A percentile compares a stretch with the other conserved stretches of the same genome.
Conservation (phyloP, 1,140 invertebrate species). For the Heliothis virescens region DNA sequence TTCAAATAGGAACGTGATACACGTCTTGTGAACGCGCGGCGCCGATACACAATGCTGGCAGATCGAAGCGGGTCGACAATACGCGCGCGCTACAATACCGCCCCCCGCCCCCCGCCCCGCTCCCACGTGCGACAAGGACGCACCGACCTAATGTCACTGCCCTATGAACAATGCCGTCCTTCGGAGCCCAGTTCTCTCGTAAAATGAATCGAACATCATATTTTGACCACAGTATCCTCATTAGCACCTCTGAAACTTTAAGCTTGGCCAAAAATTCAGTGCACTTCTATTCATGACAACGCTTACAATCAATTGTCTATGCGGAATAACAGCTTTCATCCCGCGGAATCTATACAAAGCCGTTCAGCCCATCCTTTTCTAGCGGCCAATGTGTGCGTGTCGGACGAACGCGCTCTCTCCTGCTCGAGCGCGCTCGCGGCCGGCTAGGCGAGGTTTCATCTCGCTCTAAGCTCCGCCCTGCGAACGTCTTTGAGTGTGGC, state of each 20-base stretch:
- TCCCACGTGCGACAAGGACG: constrained; percentile 81
- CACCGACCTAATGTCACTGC: constrained; percentile 84
- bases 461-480: constrained; percentile 81
- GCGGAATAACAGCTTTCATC: constrained; percentile 75
- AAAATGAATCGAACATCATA: constrained; percentile 63
- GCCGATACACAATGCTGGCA: constrained; percentile 81
- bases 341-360: constrained; percentile 83
- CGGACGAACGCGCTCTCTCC: constrained; percentile 59
- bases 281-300: constrained; percentile 67
- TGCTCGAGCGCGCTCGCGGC: constrained; percentile 60
- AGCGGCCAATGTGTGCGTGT: constrained; percentile 76
- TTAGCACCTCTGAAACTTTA: neutral
- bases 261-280: constrained; percentile 42
- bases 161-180: constrained; percentile 83
- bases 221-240: constrained; percentile 34
- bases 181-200: constrained; percentile 57
- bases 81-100: constrained; percentile 84
- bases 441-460: constrained; percentile 70
- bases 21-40: constrained; percentile 73
- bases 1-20: constrained; percentile 60
- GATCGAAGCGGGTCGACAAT: constrained; percentile 84
- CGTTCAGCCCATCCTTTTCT: constrained; percentile 78
- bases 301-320: constrained; percentile 83
- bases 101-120: constrained; percentile 71
- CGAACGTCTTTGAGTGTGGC: constrained; percentile 65